Evolutionary conservation across 2,113 vertebrate genomes (phyloP).

Genomic region (Copsychus sechellarum): DNA sequence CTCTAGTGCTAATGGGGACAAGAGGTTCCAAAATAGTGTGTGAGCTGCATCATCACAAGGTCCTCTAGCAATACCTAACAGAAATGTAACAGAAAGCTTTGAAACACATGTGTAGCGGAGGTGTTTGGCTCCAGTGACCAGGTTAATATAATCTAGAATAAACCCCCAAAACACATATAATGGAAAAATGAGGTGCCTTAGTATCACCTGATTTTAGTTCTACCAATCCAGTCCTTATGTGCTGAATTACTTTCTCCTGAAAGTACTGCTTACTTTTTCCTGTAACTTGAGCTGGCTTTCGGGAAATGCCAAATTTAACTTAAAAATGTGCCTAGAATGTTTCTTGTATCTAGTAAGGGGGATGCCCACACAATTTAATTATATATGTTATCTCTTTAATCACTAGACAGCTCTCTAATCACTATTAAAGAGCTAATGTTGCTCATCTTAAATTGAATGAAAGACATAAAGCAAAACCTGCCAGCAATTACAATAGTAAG

Average conservation of each 20-base stretch:
- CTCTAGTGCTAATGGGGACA: constrained; percentile 17
- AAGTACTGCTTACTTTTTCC: background rate
- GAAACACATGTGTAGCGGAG: background rate
- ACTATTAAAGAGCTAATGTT: background rate
- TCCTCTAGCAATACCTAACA: constrained; percentile 23
- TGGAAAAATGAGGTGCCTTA: background rate
- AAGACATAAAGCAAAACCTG: background rate
- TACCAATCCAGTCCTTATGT: background rate
- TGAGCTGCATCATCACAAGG: background rate
- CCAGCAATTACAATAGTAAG: background rate
- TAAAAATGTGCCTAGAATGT: background rate
- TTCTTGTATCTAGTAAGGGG: background rate
- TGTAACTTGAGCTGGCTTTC: background rate
- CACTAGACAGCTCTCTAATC: background rate
- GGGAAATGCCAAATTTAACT: background rate
- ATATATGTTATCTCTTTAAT: background rate
- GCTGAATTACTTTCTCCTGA: background rate
- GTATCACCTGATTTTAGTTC: background rate
- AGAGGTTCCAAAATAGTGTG: background rate
- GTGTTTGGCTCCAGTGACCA: background rate
- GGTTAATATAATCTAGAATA: constrained; percentile 20
- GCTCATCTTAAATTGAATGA: background rate
- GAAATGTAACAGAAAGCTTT: background rate
- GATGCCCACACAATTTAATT: background rate
- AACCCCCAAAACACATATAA: background rate